Conservation (phyloP, 2,113 vertebrate species). For the Phylloscopus trochilus region DNA sequence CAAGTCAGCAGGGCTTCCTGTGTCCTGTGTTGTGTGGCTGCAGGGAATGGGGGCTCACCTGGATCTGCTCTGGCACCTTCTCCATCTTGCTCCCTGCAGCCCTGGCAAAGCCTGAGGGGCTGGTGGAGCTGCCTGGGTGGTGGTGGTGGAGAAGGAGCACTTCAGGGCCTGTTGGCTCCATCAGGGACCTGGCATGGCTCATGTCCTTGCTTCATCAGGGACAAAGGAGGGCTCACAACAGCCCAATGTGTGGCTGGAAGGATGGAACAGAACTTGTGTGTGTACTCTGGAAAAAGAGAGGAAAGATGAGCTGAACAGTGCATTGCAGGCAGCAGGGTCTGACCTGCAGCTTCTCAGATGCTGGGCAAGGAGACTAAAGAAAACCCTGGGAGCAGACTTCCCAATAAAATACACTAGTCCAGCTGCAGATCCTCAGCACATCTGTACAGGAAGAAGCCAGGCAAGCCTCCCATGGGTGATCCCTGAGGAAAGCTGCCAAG, state of each 20-base stretch:
- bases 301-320: neutral
- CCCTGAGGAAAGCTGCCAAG: neutral
- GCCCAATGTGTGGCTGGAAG: neutral
- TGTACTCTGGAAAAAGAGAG: neutral
- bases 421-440: neutral
- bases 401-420: neutral
- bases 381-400: neutral
- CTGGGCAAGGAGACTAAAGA: neutral
- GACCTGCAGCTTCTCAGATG: neutral
- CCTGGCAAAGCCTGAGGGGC: neutral
- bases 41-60: neutral
- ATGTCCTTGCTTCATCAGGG: neutral
- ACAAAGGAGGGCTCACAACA: neutral
- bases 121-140: neutral
- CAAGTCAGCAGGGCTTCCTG: neutral
- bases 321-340: neutral
- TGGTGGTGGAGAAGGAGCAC: neutral
- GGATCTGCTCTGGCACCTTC: neutral
- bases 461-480: accelerated
- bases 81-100: neutral
- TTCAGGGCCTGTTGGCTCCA: neutral
- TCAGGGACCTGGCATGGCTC: neutral
- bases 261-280: neutral
- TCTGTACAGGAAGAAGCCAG: neutral
- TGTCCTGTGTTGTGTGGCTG: neutral